These are phyloP conservation scores for Colistium nudipinnis DNA, from an alignment of 2,113 vertebrate genomes.

Conservation along the genomic window DNA sequence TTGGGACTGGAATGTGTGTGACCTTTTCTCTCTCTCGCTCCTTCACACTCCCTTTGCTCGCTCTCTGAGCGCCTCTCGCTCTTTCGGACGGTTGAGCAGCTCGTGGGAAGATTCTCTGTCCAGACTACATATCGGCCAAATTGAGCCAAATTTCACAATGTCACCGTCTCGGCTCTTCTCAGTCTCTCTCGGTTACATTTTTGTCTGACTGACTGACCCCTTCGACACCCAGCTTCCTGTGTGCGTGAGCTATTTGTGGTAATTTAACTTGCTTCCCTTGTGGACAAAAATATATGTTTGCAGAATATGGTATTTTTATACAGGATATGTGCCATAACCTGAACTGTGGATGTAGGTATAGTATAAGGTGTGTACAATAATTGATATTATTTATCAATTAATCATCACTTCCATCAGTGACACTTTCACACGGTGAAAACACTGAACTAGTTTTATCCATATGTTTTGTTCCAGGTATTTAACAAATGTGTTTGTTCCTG, in stretches of 20 bases:
- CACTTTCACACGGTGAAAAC: too few relatives aligned
- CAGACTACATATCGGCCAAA: conserved; percentile 49
- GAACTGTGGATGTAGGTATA: too few relatives aligned
- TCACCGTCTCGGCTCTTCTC: conserved; percentile 31
- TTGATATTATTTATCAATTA: not conserved
- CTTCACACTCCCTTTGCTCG: conserved; percentile 59
- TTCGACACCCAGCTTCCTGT: conserved; percentile 19
- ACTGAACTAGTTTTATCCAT: too few relatives aligned
- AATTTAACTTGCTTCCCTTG: not conserved
- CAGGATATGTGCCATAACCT: too few relatives aligned
- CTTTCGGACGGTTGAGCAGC: conserved; percentile 49
- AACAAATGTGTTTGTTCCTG: too few relatives aligned
- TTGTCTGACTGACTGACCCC: conserved; percentile 37
- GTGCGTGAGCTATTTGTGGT: not conserved
- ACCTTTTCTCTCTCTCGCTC: conserved; percentile 62
- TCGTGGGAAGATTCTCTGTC: conserved; percentile 74
- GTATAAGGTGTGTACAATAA: too few relatives aligned
- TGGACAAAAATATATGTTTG: conserved; percentile 14
- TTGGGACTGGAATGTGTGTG: conserved; percentile 75
- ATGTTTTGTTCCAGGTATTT: too few relatives aligned
- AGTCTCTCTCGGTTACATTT: conserved; percentile 25
- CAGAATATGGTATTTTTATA: not conserved
- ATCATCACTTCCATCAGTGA: too few relatives aligned
- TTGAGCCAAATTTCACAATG: conserved; percentile 66
- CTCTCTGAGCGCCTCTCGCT: conserved; percentile 33